Base-by-base conservation (phyloP, 2,113 vertebrate genomes). In the Salminus brasiliensis region DNA sequence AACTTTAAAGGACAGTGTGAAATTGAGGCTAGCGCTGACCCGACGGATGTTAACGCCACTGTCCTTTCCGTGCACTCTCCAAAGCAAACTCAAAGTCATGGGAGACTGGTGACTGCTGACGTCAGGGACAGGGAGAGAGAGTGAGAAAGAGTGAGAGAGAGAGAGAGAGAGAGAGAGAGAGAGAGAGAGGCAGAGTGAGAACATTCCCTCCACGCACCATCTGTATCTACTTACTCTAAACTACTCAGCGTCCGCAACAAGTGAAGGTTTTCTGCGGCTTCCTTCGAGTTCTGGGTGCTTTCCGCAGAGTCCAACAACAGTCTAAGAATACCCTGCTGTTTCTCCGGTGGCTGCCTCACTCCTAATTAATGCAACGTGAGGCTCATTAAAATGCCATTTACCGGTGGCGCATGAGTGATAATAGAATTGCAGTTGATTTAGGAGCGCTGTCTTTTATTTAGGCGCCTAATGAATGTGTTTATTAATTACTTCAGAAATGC, bases 361-460 rank as follows among this genome's bases (percentile, higher is more conserved):
- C 43, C 68, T 82, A 85, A 90, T 89, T 86, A 88, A 76, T 83
- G 27, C 55, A 73, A 72, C 45, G 67, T 74, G 81, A 83, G 21
- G 53, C 73, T 88, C 86, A 84, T 87, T 88, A 82, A 88, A 88
- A 81, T 73, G 74, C 75, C 82, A 81, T 85, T 74, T 87, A 83
- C 79, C 43, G 65, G 77, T 57, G 52, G 62, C 5, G 66, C 84
- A 74, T 84, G 82, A 89, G 78, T 86, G 84, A 69, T 82, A 83
- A 83, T 76, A 57, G 45, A 78, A 74, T 27, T 53, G 68, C 15
- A 23, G 80, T 72, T 86, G 77, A 87, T 87, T 86, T 81, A 85
- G 71, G 21, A 25, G 5, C 0, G 21, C 75, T 70, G 57, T 81
- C 74, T 87, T 85, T 49, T 85, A 74, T 85, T 84, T 81, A 36